A percentile compares a stretch with the other conserved stretches of the same genome.
phyloP scores from a whole-genome alignment of 2,888 invertebrate species.

The Idaea straminata region DNA sequence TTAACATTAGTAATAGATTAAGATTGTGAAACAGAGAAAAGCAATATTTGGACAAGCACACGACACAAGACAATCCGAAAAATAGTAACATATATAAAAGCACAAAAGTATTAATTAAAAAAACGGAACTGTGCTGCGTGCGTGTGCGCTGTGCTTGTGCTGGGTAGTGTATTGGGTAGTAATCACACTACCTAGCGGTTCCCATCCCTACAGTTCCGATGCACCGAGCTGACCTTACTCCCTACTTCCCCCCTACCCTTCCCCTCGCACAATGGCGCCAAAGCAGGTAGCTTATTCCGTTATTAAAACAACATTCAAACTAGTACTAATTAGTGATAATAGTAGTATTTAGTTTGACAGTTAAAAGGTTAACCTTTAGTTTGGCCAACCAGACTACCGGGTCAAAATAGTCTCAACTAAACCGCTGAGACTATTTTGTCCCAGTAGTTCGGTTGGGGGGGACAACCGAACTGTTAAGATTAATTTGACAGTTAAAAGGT shows the following conservation, averaged over 20 bases:
- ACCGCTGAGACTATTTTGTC: no score
- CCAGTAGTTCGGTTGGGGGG: no score
- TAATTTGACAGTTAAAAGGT: background rate
- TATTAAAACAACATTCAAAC: background rate
- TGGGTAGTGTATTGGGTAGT: background rate
- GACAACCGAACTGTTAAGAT: no score
- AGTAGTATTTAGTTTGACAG: background rate
- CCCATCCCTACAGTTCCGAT: constrained; percentile 44
- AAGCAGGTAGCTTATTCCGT: constrained; percentile 28
- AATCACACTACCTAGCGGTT: constrained; percentile 1
- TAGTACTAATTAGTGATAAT: background rate
- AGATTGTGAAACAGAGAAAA: no score
- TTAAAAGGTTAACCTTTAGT: background rate
- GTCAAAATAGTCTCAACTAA: no score
- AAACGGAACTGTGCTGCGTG: no score
- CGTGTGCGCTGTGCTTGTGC: background rate
- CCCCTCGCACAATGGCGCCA: constrained; percentile 19
- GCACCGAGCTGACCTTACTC: constrained; percentile 65
- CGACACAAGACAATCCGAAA: no score
- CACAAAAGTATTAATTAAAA: no score
- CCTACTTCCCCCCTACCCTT: constrained; percentile 18
- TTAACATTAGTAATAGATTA: no score
- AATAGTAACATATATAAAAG: no score
- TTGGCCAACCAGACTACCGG: no score
- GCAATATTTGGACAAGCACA: no score